phyloP scores from a whole-genome alignment of 2,888 invertebrate genomes.

The Ophion ellenae region DNA sequence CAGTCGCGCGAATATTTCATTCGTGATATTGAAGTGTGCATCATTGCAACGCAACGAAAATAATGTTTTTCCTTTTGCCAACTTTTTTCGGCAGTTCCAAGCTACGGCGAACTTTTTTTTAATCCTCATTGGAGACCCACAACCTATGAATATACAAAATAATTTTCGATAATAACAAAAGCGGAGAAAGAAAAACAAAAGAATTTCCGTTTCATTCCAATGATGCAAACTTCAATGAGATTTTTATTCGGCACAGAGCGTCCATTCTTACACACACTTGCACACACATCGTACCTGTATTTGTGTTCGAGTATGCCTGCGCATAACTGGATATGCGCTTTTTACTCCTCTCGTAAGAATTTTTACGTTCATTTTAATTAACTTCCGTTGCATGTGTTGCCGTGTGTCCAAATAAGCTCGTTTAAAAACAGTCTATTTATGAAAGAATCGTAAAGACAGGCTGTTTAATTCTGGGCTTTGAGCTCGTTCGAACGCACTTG shows the following conservation, averaged over 20 bases:
- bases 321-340: background rate
- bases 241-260: background rate
- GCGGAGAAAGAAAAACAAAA: too few species aligned
- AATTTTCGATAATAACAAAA: too few species aligned
- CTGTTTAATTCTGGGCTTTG: constrained; percentile 10
- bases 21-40: too few species aligned
- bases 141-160: too few species aligned
- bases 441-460: background rate
- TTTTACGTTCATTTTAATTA: constrained; percentile 49
- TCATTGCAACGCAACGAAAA: too few species aligned
- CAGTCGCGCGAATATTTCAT: background rate
- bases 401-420: constrained; percentile 29
- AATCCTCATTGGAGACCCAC: too few species aligned
- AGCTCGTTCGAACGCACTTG: constrained; percentile 6
- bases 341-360: constrained; percentile 26
- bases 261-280: background rate
- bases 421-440: constrained; percentile 39
- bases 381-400: background rate
- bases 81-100: too few species aligned
- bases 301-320: background rate
- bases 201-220: too few species aligned
- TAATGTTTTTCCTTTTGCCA: too few species aligned
- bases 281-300: background rate
- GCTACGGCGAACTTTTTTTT: too few species aligned
- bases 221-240: too few species aligned